phyloP scores from a whole-genome alignment of 2,797 vertebrate genomes.

The Hypotaenidia philippensis region DNA sequence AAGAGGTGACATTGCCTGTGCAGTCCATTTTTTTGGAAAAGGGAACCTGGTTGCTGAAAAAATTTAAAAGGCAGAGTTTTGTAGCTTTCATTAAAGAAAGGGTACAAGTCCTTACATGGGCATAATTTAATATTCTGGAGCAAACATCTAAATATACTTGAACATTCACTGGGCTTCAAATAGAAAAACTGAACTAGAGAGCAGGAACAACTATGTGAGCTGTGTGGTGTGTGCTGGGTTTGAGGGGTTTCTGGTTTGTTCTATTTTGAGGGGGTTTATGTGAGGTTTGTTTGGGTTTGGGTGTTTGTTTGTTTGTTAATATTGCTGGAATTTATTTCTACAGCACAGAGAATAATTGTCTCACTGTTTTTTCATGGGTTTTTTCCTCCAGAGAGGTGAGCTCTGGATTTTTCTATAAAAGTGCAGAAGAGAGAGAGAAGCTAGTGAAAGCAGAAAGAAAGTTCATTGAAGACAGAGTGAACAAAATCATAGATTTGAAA shows the following conservation, averaged over 20 bases:
- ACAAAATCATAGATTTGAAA: conserved; percentile 94
- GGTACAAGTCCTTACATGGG: neutral
- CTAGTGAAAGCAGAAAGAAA: conserved; percentile 95
- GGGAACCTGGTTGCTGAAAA: neutral
- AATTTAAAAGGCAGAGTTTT: neutral
- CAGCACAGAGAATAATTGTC: neutral
- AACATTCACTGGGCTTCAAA: conserved; percentile 60
- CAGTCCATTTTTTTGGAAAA: neutral
- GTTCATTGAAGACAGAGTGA: conserved; percentile 95
- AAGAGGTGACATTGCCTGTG: neutral
- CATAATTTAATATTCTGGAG: neutral
- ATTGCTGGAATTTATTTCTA: neutral
- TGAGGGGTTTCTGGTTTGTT: neutral
- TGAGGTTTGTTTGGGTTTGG: too few species aligned
- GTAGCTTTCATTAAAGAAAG: neutral
- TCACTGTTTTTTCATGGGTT: neutral
- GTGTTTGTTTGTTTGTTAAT: neutral
- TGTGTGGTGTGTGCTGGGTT: neutral
- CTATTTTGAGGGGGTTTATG: too few species aligned
- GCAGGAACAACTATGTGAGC: neutral
- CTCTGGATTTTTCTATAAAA: conserved; percentile 99
- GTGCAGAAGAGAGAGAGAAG: conserved; percentile 93
- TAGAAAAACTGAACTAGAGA: neutral
- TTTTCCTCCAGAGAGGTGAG: conserved; percentile 88
- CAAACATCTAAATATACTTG: conserved; percentile 74